Evolutionary conservation across 2,113 vertebrate species (phyloP).

Genomic region (Nothoprocta perdicaria): DNA sequence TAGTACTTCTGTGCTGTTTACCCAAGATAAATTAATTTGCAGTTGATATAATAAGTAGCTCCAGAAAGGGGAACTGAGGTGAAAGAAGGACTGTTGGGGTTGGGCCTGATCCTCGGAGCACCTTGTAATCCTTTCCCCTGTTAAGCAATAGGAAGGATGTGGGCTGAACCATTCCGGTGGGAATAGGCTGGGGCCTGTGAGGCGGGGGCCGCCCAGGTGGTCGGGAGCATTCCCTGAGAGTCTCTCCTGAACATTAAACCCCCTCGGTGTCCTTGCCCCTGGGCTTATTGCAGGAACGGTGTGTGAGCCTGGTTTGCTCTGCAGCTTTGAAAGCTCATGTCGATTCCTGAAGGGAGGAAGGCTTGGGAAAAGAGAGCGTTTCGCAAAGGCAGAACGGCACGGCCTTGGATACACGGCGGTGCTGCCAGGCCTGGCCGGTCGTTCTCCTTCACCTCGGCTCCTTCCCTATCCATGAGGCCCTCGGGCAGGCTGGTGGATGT

Average conservation of each 20-base stretch:
- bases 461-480: background rate
- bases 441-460: constrained; percentile 13
- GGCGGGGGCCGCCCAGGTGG: background rate
- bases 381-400: constrained; percentile 1
- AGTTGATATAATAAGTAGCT: constrained; percentile 45
- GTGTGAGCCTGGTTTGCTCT: constrained; percentile 54
- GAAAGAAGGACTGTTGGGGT: constrained; percentile 37
- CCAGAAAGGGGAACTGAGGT: constrained; percentile 53
- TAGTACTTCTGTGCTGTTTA: constrained; percentile 52
- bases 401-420: constrained; percentile 48
- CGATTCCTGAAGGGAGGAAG: constrained; percentile 60
- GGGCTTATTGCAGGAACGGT: constrained; percentile 59
- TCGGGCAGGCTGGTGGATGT: background rate
- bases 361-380: constrained; percentile 36
- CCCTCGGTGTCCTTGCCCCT: constrained; percentile 50
- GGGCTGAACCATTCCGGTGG: constrained; percentile 23
- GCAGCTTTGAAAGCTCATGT: constrained; percentile 64
- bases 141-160: constrained; percentile 45
- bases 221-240: background rate
- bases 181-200: background rate
- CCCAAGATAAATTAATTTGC: constrained; percentile 59
- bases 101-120: constrained; percentile 27
- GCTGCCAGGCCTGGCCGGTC: background rate
- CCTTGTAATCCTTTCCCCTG: constrained; percentile 67
- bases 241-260: constrained; percentile 48